Evolutionary conservation across 2,797 vertebrate species (phyloP), one percentile per base, ranked within the genome.

Genomic region (Sphaeramia orbicularis): DNA sequence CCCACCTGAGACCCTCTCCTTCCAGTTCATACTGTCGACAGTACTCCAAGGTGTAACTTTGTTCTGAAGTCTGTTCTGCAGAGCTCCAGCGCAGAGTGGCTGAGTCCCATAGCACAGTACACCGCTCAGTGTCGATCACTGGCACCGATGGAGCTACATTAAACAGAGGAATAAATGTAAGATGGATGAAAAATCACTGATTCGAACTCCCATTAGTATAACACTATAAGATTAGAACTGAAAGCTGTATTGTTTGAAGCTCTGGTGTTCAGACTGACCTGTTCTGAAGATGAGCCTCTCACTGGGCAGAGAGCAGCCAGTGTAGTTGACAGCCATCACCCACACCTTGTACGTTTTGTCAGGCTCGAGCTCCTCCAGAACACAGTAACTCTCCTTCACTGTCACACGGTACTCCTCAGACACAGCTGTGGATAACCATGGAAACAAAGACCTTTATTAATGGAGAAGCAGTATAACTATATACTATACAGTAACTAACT

Each of bases 321-420:
- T 95, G 65, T 96, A 93, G 86, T 99, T 99, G 87, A 99, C 96
- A 40, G 96, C 97, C 97, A 99, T 99, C 79, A 98, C 95, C 97
- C 98, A 99, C 59, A 99, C 96, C 64, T 95, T 95, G 86, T 98
- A 99, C 59, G 88, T 93, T 82, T 65, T 95, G 84, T 96, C 96
- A 16, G 98, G 95, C 66, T 99, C 97, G 85, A 99, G 83, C 73
- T 99, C 97, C 86, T 99, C 98, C 88, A 99, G 93, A 69, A 95
- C 93, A 67, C 96, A 98, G 81, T 95, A 96, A 78, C 96, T 98
- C 91, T 99, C 98, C 84, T 98, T 99, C 85, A 99, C 97, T 0
- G 96, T 99, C 68, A 99, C 92, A 65, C 97, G 95, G 86, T 99
- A 99, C 87, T 99, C 98, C 89, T 99, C 98, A 11, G 96, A 94